These are phyloP conservation scores for Oryzias celebensis DNA, from an alignment of 2,113 vertebrate genomes.

Conservation along the genomic window DNA sequence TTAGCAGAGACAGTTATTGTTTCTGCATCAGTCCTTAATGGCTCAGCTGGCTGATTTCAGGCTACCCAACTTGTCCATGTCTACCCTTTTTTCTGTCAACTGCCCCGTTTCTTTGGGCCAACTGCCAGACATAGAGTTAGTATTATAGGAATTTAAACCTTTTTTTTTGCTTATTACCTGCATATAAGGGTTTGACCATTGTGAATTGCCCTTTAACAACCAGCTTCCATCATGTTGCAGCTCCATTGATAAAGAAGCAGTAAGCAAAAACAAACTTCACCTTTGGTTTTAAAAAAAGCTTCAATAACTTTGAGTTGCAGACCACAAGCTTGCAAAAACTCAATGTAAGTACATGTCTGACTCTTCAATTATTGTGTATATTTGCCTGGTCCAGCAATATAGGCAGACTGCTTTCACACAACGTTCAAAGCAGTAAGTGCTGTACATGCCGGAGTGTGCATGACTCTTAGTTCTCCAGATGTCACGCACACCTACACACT, in stretches of 20 bases:
- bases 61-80: conserved; percentile 62
- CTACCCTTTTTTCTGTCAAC: conserved; percentile 60
- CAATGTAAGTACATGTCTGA: no score
- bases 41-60: conserved; percentile 67
- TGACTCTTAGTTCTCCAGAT: conserved; percentile 77
- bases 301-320: no score
- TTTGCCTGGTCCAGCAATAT: conserved; percentile 4
- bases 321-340: no score
- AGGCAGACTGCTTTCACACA: conserved; percentile 55
- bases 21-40: conserved; percentile 72
- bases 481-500: conserved; percentile 70
- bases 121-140: conserved; percentile 37
- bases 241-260: no score
- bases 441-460: conserved; percentile 65
- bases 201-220: conserved; percentile 13
- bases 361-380: not conserved
- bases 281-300: no score
- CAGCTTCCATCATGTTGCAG: conserved; percentile 3
- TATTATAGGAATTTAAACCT: conserved; percentile 24
- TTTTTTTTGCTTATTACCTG: conserved; percentile 25
- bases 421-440: conserved; percentile 41
- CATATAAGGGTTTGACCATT: conserved; percentile 9
- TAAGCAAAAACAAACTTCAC: no score
- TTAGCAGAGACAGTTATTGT: conserved; percentile 70
- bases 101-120: conserved; percentile 48